Evolutionary conservation across 2,888 invertebrate species (phyloP), one percentile per base, ranked within the genome.

Genomic region (Dicyrtoma fusca): DNA sequence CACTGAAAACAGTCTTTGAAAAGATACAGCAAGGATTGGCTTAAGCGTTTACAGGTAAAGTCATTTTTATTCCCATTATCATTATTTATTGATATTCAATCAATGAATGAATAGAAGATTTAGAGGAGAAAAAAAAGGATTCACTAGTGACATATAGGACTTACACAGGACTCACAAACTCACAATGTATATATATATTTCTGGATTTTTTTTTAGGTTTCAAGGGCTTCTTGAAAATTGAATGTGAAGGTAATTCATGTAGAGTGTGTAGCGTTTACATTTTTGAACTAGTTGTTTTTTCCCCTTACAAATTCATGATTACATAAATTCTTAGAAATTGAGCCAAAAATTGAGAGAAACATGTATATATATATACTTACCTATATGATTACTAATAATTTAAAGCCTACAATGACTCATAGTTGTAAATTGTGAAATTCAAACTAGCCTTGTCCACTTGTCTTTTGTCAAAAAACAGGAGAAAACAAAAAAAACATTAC

Each of bases 61-160:
- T 61, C 25, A 44, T 17, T 44, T 61, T 61, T 61, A 61, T 61
- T 61, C 61, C 61, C 61, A 61, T 61, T 21, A 61, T 44, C 44
- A 61, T 61, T 61, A 61, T 61, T 61, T 34, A 34, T 34, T 26
- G 19, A 61, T 61, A 61, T 44, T 34, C 34, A 61, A 44, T 61
- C 21, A 42, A 61, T 61, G 61, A 61, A 61, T 61, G 61, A 44
- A 44, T 44, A 44, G 42, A 61, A 61, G 61, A 61, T 61, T 42
- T 13, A 44, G 21, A 61, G 26, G 61, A 44, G 34, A 44, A 44
- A n/a, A n/a, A 57, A 59, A 61, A 61, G 61, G 61, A 61, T 61
- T 44, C 42, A 61, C 42, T 42, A 61, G 17, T 61, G 17, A 61
- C 42, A 61, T 8, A 34, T 44, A 61, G 61, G 61, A 61, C 44